Evolutionary conservation across 2,113 vertebrate genomes (phyloP), one percentile per base, ranked within the genome.

Genomic region (Mustela lutreola): DNA sequence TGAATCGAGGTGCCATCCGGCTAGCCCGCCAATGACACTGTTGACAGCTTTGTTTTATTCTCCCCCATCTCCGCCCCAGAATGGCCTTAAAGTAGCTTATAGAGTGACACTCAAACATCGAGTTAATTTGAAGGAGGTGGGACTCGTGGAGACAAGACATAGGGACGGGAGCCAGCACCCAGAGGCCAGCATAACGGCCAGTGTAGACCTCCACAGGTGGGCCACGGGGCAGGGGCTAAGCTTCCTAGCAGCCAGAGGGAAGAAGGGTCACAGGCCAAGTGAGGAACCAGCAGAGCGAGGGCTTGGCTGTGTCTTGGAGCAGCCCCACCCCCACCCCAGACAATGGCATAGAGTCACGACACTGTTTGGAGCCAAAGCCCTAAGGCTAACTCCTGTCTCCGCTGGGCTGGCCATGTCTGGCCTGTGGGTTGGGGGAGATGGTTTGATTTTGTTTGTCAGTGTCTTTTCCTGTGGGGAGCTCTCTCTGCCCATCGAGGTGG

Each of bases 361-460:
- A 1, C 12, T 53, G 33, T 36, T 12, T 16, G 42, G 7, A 53
- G 70, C 12, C 10, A 3, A 33, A 11, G 1, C 7, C 65, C 19
- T 67, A 48, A 22, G n/a, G 58, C 65, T 7, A 14, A 11, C 2
- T 53, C 28, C 16, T 19, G 3, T 36, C 71, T 33, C 60, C 28
- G 19, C 39, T 6, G 28, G 26, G 53, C 71, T 31, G 21, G 80
- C 53, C 0, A 2, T 8, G 2, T 39, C 36, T 45, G 31, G n/a
- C 14, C 58, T 24, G 0, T 5, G 11, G 39, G 1, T 0, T 4
- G 14, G 0, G 6, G 1, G 12, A 56, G 4, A 1, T 12, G 2
- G n/a, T 31, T 2, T 1, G 50, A n/a, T 11, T 71, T 58, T 5
- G 18, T 60, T 42, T 19, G 0, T 31, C 7, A 16, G 31, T 8